phyloP scores from a whole-genome alignment of 2,797 vertebrate genomes.

The Tympanoctomys barrerae region DNA sequence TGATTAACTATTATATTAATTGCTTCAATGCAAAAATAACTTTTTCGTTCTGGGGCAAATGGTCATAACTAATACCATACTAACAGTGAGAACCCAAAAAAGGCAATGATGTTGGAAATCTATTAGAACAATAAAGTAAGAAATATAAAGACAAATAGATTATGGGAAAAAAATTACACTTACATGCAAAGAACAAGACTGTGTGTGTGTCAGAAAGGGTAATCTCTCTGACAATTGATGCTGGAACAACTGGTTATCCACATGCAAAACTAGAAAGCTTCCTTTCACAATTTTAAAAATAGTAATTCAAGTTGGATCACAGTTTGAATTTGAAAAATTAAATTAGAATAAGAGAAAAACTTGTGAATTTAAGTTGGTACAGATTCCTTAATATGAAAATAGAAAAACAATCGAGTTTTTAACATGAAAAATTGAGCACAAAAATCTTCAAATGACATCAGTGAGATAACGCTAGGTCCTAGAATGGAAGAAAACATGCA shows the following conservation, averaged over 20 bases:
- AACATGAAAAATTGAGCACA: background rate
- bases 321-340: background rate
- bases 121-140: background rate
- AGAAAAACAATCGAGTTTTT: background rate
- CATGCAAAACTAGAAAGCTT: background rate
- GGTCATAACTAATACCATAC: background rate
- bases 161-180: background rate
- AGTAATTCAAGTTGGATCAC: background rate
- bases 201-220: background rate
- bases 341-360: background rate
- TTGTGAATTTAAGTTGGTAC: background rate
- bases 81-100: background rate
- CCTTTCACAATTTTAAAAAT: conserved; percentile 5
- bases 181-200: background rate
- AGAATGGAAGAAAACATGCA: background rate
- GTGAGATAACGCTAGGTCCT: conserved; percentile 2
- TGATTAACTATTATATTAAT: background rate
- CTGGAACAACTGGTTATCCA: background rate
- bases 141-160: background rate
- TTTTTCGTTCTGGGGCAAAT: background rate
- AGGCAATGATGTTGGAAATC: background rate
- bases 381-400: background rate
- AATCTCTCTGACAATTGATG: background rate
- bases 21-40: conserved; percentile 26
- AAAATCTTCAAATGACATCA: background rate